Evolutionary conservation across 2,113 vertebrate genomes (phyloP).

Genomic region (Chionodraco myersi): DNA sequence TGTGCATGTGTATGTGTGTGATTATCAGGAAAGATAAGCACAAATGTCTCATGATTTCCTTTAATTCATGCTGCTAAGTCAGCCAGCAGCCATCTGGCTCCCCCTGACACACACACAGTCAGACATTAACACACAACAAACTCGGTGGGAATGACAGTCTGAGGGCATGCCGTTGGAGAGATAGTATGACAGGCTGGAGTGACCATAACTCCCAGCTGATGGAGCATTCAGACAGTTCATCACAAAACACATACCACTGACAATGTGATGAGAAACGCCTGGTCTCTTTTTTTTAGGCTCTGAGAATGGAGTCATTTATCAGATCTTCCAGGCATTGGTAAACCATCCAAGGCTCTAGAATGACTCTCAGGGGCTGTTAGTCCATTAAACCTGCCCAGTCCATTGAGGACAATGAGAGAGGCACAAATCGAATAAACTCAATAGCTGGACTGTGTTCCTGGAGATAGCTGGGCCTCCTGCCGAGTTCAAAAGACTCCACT

Average conservation of each 20-base stretch:
- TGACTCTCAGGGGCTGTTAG: conserved; percentile 1
- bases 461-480: conserved; percentile 2
- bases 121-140: conserved; percentile 11
- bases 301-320: conserved; percentile 24
- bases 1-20: conserved; percentile 5
- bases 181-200: conserved; percentile 52
- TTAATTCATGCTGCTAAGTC: conserved; percentile 57
- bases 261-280: conserved; percentile 6
- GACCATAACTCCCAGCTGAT: conserved; percentile 50
- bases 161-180: conserved; percentile 46
- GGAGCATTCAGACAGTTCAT: conserved; percentile 27
- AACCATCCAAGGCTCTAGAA: conserved; percentile 12
- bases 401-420: conserved; percentile 8
- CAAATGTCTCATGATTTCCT: conserved; percentile 59
- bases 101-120: conserved; percentile 14
- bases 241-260: conserved; percentile 14
- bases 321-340: conserved; percentile 22
- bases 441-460: not conserved
- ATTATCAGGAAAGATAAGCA: conserved; percentile 48
- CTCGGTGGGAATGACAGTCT: conserved; percentile 49
- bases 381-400: conserved; percentile 16
- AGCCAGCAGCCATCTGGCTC: conserved; percentile 67
- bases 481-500: conserved; percentile 30
- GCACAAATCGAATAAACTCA: conserved; percentile 36
- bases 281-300: not conserved